Percentiles rank a stretch among this genome's conserved stretches.
Conservation (phyloP, 1,140 invertebrate genomes). For the Popillia japonica region DNA sequence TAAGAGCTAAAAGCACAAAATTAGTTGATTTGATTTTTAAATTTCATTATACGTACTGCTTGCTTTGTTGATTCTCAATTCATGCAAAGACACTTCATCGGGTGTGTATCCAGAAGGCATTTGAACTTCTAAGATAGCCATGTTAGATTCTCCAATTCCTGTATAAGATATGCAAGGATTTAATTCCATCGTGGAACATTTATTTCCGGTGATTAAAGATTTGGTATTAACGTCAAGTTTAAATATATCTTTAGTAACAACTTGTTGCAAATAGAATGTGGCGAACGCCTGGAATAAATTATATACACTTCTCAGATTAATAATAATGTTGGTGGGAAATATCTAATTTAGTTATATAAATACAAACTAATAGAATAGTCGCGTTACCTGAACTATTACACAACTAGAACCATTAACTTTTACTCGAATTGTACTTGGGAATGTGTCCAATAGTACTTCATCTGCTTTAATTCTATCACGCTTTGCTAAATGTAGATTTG, state of each 20-base stretch:
- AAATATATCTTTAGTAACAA: conserved; percentile 51
- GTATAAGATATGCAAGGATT: conserved; percentile 54
- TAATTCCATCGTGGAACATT: conserved; percentile 53
- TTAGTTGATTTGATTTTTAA: background rate
- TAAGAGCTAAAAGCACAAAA: conserved; percentile 57
- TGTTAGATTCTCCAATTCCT: conserved; percentile 60
- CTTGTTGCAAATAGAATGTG: conserved; percentile 50
- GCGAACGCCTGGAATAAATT: background rate
- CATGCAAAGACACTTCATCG: conserved; percentile 63
- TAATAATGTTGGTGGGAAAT: too few species aligned
- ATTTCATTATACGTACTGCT: background rate
- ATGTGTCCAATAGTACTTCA: conserved; percentile 54
- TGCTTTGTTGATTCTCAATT: conserved; percentile 55
- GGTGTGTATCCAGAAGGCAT: conserved; percentile 72
- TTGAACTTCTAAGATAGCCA: conserved; percentile 70
- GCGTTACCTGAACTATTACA: conserved; percentile 65
- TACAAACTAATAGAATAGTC: too few species aligned
- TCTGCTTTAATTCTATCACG: conserved; percentile 50
- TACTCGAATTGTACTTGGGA: conserved; percentile 63
- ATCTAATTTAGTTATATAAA: too few species aligned
- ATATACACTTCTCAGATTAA: background rate
- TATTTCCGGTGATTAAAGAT: conserved; percentile 22
- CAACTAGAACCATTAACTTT: conserved; percentile 69
- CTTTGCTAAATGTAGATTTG: conserved; percentile 44
- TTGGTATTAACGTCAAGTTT: conserved; percentile 52